Base-by-base conservation (phyloP, 2,888 invertebrate genomes). In the Mystacides longicornis region DNA sequence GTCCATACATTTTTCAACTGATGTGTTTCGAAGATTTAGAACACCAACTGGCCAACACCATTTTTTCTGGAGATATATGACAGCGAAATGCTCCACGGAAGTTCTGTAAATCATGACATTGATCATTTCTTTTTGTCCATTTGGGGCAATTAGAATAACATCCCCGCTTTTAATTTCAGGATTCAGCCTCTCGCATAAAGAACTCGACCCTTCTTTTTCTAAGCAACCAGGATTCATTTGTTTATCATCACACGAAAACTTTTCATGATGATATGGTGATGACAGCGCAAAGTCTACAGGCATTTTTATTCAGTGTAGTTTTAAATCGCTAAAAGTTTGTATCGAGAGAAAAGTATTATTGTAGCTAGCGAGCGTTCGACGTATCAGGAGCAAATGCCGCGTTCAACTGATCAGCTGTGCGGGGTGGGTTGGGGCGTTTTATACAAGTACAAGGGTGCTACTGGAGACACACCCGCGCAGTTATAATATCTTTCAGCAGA, bases 51-150 rank as follows among this genome's bases (percentile, higher is more conserved):
- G 79, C 61, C 81, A 78, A 60, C 81, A 78, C 11, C 82, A 72
- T 64, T 82, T 79, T 69, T 82, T 82, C 67, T 81, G 78, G 5
- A 83, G 83, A 62, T 81, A 83, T 23, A 83, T 78, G 5, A 82
- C 83, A 1, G 81, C 82, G 64, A 83, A 83, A 64, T 83, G 83
- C 65, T 83, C 83, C 65, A 81, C 68, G 47, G 81, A 79, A 3
- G 83, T 83, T 58, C 78, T 73, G 67, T 83, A 83, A 21, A 83
- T 82, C 63, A 81, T 81, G 60, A 82, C 82, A 64, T 82, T 75
- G 3, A 83, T 81, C 60, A 78, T 75, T 67, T 81, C 82, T 18
- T 80, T 72, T 64, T 79, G 74, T 62, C 81, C 81, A 57, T 76
- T 77, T 50, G 80, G 78, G 1, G 80, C 77, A 33, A 81, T 63